phyloP scores from a whole-genome alignment of 1,140 invertebrate species.

The Leptestheria dahalacensis region DNA sequence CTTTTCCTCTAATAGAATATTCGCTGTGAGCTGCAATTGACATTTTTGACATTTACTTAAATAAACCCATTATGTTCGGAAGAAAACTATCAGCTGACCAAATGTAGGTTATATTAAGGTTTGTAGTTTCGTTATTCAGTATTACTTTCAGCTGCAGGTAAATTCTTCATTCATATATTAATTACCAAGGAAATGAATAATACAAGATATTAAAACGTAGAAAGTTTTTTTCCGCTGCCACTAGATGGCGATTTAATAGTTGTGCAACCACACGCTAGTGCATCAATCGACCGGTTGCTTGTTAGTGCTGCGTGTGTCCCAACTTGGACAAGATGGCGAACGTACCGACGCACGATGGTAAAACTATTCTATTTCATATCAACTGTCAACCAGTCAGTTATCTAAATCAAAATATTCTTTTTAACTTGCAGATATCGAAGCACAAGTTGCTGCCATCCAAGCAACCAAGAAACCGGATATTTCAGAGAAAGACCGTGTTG shows the following conservation, averaged over 20 bases:
- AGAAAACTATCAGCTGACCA: too few species aligned
- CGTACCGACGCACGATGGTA: not conserved
- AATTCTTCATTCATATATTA: not conserved
- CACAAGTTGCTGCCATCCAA: conserved; percentile 2
- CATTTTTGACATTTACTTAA: too few species aligned
- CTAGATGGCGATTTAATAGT: not conserved
- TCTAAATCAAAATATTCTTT: not conserved
- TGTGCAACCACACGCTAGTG: not conserved
- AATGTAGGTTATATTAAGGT: too few species aligned
- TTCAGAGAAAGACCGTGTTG: conserved; percentile 55
- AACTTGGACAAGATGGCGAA: not conserved
- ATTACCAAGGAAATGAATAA: not conserved
- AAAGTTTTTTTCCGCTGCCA: not conserved
- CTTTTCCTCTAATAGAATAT: too few species aligned
- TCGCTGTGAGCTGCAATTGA: too few species aligned
- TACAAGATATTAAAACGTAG: not conserved
- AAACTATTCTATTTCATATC: not conserved
- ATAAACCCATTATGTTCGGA: too few species aligned
- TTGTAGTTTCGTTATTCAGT: not conserved
- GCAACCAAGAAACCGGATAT: conserved; percentile 29
- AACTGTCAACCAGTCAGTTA: not conserved
- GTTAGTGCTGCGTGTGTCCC: not conserved
- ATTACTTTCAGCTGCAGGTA: not conserved
- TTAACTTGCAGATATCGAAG: conserved; percentile 5
- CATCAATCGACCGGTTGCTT: not conserved